Conservation (phyloP, 2,113 vertebrate species). For the Caracal caracal region DNA sequence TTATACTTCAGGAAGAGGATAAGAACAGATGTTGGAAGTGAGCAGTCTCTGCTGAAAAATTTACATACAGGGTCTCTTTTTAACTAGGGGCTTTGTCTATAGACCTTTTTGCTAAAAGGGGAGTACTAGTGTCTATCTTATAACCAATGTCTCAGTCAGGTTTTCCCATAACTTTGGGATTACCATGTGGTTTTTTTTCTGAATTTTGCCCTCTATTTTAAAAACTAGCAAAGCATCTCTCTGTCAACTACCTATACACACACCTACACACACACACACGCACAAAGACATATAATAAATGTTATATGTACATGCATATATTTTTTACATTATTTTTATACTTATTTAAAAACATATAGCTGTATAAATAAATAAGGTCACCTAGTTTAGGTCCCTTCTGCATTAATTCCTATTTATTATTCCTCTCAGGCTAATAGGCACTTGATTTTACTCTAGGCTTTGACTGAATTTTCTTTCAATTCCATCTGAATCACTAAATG, state of each 20-base stretch:
- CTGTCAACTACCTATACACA: no score
- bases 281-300: neutral
- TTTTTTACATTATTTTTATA: neutral
- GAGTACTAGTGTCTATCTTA: neutral
- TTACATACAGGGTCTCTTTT: neutral
- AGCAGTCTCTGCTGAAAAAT: neutral
- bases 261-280: no score
- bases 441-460: neutral
- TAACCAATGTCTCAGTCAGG: neutral
- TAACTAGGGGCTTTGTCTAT: neutral
- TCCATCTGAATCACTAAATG: neutral
- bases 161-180: neutral
- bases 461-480: neutral
- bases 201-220: neutral
- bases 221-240: neutral
- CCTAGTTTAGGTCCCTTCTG: neutral
- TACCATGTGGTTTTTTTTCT: neutral
- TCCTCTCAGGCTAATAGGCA: neutral
- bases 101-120: neutral
- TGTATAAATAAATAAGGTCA: neutral
- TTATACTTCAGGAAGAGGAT: neutral
- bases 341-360: neutral
- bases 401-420: neutral
- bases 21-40: neutral
- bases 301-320: neutral